phyloP scores from a whole-genome alignment of 1,140 invertebrate species.

The Lamellibrachia luymesi region DNA sequence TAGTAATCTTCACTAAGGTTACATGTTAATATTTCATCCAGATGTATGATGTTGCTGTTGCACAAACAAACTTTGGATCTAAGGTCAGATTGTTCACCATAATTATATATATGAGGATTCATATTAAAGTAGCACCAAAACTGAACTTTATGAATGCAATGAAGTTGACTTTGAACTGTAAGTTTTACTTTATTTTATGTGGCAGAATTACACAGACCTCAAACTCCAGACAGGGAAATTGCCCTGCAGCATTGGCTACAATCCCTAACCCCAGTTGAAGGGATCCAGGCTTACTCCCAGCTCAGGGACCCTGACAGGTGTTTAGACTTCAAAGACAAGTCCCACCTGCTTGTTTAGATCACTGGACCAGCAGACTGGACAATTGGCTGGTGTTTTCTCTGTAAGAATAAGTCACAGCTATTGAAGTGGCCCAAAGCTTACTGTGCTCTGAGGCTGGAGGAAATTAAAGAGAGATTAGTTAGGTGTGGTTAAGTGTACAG shows the following conservation, averaged over 20 bases:
- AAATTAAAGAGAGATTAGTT: not conserved
- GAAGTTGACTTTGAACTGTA: not conserved
- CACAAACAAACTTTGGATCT: not conserved
- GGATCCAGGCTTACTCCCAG: not conserved
- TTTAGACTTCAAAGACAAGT: not conserved
- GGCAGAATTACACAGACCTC: not conserved
- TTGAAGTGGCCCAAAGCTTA: not conserved
- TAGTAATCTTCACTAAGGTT: not conserved
- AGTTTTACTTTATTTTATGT: too few species aligned
- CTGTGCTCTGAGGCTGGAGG: not conserved
- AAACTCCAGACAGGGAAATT: not conserved
- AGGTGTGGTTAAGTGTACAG: not conserved
- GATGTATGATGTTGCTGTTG: not conserved
- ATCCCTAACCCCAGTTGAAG: not conserved
- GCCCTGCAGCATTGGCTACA: too few species aligned
- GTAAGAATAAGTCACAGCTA: not conserved
- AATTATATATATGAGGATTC: not conserved
- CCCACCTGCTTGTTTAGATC: not conserved
- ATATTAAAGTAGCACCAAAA: not conserved
- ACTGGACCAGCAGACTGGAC: not conserved
- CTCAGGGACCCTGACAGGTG: not conserved
- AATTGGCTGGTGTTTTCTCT: not conserved
- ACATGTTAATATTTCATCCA: not conserved
- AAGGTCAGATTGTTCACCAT: not conserved
- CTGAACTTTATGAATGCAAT: not conserved